phyloP scores from a whole-genome alignment of 2,888 invertebrate genomes.

The Mesorhabditis sp. region DNA sequence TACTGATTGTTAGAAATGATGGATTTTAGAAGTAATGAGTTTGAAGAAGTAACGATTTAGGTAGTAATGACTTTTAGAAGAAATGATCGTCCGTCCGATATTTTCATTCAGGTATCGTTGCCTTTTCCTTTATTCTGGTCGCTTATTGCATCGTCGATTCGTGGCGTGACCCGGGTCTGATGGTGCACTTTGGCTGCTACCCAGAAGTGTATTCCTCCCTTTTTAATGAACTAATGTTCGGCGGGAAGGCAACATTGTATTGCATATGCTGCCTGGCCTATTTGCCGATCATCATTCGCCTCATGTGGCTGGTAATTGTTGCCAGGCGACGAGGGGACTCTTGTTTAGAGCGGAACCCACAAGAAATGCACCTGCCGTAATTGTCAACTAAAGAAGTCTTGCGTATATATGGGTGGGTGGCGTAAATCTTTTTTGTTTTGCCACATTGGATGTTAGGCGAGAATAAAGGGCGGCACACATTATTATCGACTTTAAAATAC shows the following conservation, averaged over 20 bases:
- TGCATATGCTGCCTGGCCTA: not conserved
- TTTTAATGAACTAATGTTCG: not conserved
- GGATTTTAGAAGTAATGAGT: not conserved
- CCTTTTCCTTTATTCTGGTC: not conserved
- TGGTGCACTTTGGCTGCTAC: not conserved
- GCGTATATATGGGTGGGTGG: not conserved
- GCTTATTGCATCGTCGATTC: not conserved
- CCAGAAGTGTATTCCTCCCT: not conserved
- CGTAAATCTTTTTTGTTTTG: not conserved
- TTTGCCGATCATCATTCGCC: not conserved
- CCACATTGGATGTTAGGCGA: not conserved
- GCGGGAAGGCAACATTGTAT: not conserved
- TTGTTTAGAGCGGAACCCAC: not conserved
- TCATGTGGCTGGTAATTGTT: not conserved
- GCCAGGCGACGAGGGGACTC: not conserved
- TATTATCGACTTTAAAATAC: too few relatives aligned
- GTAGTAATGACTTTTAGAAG: too few relatives aligned
- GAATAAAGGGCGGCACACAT: too few relatives aligned
- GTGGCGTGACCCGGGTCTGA: not conserved
- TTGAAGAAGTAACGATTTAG: not conserved
- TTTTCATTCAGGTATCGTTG: not conserved
- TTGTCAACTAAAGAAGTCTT: not conserved
- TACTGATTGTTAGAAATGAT: too few relatives aligned
- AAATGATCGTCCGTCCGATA: too few relatives aligned
- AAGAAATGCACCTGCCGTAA: not conserved